Evolutionary conservation across 2,113 vertebrate genomes (phyloP), one percentile per base, ranked within the genome.

Genomic region (Oxyruncus cristatus): DNA sequence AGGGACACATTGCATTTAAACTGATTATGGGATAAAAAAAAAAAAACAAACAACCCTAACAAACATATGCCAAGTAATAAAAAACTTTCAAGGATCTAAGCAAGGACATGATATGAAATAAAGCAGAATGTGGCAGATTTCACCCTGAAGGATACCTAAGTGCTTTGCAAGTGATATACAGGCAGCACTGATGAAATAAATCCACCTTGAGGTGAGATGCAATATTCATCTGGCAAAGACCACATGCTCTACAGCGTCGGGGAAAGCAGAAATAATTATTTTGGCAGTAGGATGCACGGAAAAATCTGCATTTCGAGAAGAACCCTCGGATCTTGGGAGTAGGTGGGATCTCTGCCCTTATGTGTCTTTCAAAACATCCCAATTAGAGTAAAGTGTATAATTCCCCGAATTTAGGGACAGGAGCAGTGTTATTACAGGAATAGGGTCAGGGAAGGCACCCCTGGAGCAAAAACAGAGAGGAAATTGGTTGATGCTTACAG

Each of bases 1-100:
- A 71, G 93, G 93, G 82, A 88, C 78, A 92, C 88, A 33, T 21
- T 85, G 55, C 71, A 52, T 95, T 88, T 80, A 67, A 92, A 95
- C 78, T 77, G 82, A 44, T 63, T 23, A 22, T 81, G 65, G 67
- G 35, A 27, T 8, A 9, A 9, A 15, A 16, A 95, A 71, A 42
- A 0, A 15, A 95, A 71, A 42, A 0, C 1, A n/a, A 41, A 41
- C 9, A 41, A 41, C 9, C 39, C 58, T 17, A 76, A 93, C 47
- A 15, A 85, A 62, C 83, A 85, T 66, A 47, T 70, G 81, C 81
- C 93, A 96, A 88, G 71, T 35, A 94, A 85, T 87, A 90, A 71
- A 80, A 93, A 93, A 67, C 58, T 92, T 76, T n/a, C 89, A 70
- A 76, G 91, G 94, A 85, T 85, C 85, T 75, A 88, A 58, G 61